A percentile compares a stretch with the other conserved stretches of the same genome.
Evolutionary conservation across 2,113 vertebrate genomes (phyloP).

Genomic region (Solenodon paradoxus): DNA sequence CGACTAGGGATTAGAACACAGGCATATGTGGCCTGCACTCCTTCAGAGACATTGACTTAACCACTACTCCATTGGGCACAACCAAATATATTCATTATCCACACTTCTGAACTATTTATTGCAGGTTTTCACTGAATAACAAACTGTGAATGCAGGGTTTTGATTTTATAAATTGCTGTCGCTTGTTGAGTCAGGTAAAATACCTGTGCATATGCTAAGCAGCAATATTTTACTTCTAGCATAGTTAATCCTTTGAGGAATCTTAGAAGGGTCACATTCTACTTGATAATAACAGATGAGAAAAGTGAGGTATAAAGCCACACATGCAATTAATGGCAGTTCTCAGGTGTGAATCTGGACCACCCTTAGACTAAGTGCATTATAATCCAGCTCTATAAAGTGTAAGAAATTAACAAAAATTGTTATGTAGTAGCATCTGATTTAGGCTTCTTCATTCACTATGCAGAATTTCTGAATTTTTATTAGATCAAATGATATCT

Average conservation of each 20-base stretch:
- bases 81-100: not conserved
- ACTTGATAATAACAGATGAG: not conserved
- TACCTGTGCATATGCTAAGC: not conserved
- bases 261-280: not conserved
- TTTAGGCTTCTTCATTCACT: not conserved
- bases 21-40: too few relatives aligned
- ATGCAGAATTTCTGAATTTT: not conserved
- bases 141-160: not conserved
- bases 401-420: not conserved
- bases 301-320: not conserved
- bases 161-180: not conserved
- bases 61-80: too few relatives aligned
- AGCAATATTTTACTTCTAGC: not conserved
- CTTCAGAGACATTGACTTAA: too few relatives aligned
- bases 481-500: not conserved
- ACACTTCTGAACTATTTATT: not conserved
- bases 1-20: too few relatives aligned
- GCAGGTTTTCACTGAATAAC: not conserved
- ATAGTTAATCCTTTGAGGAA: not conserved
- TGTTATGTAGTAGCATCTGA: not conserved
- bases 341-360: not conserved
- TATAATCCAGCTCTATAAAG: too few relatives aligned
- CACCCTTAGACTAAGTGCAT: not conserved
- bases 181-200: not conserved
- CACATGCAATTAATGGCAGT: not conserved